Percentiles rank a stretch among this genome's conserved stretches.
Conservation (phyloP, 2,888 invertebrate species). For the Eutolmus rufibarbis region DNA sequence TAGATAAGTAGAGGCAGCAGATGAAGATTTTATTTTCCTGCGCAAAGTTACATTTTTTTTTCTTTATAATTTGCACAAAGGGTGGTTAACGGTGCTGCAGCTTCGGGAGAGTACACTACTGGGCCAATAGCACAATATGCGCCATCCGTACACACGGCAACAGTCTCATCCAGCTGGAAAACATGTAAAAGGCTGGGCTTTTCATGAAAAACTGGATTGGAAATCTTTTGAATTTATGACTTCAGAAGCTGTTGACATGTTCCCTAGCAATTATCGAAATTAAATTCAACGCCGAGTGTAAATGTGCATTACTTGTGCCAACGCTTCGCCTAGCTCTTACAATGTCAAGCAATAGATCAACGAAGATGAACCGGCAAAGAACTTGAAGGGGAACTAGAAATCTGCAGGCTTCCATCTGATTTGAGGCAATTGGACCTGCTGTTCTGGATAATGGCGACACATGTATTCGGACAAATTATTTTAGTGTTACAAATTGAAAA, state of each 20-base stretch:
- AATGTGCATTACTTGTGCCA: slow-evolving; percentile 5
- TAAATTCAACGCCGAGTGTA: slow-evolving; percentile 37
- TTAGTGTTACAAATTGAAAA: no score
- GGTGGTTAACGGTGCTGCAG: not conserved
- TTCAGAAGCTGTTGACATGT: slow-evolving; percentile 12
- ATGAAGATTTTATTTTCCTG: slow-evolving; percentile 30
- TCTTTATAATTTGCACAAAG: not conserved
- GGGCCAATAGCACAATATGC: not conserved
- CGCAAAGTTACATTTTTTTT: not conserved
- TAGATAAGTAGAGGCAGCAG: not conserved
- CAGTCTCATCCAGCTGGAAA: slow-evolving; percentile 34
- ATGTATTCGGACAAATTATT: no score
- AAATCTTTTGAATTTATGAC: slow-evolving; percentile 44
- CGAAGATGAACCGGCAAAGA: not conserved
- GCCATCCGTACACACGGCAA: not conserved
- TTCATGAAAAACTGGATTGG: slow-evolving; percentile 40
- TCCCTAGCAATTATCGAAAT: slow-evolving; percentile 44
- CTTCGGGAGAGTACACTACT: not conserved
- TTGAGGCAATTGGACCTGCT: no score
- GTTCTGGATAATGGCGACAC: no score
- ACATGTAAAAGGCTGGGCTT: slow-evolving; percentile 45
- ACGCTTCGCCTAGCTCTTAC: not conserved
- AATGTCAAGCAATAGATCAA: no score
- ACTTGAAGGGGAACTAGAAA: not conserved
- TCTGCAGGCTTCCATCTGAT: no score